Conservation (phyloP, 2,113 vertebrate genomes). For the Acanthochromis polyacanthus region DNA sequence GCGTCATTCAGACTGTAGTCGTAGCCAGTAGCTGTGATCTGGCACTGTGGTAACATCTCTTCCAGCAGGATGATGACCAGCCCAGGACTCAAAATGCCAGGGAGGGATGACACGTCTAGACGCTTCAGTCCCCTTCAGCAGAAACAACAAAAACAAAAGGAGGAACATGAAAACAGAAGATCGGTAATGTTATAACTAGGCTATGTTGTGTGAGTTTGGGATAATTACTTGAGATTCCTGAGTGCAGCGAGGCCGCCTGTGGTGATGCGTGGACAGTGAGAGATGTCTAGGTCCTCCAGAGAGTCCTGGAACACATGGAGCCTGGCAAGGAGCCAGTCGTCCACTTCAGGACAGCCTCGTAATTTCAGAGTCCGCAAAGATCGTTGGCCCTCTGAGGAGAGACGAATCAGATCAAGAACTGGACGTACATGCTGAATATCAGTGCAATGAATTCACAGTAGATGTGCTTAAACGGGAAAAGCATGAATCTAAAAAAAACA, state of each 20-base stretch:
- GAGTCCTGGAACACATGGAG: conserved; percentile 83
- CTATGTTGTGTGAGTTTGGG: neutral
- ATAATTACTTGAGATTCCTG: conserved; percentile 86
- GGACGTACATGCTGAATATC: neutral
- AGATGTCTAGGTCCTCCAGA: conserved; percentile 87
- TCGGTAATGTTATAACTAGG: neutral
- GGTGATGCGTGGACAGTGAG: conserved; percentile 86
- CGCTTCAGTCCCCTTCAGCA: conserved; percentile 82
- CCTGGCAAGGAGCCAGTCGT: conserved; percentile 89
- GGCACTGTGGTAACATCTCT: conserved; percentile 89
- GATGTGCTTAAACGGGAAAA: neutral
- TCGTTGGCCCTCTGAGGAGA: conserved; percentile 67
- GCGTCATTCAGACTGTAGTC: conserved; percentile 53
- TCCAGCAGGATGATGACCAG: conserved; percentile 89
- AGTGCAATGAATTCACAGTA: neutral
- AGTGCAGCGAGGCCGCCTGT: conserved; percentile 88
- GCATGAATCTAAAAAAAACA: neutral
- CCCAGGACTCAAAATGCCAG: conserved; percentile 78
- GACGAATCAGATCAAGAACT: conserved; percentile 8
- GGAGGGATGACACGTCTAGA: conserved; percentile 87
- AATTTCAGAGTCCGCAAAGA: conserved; percentile 83
- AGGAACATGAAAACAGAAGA: neutral
- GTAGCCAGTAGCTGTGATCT: conserved; percentile 83
- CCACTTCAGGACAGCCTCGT: conserved; percentile 85
- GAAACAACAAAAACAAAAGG: neutral